phyloP scores from a whole-genome alignment of 92 coral and sea anemone genomes.

The Epizoanthus stellaris region DNA sequence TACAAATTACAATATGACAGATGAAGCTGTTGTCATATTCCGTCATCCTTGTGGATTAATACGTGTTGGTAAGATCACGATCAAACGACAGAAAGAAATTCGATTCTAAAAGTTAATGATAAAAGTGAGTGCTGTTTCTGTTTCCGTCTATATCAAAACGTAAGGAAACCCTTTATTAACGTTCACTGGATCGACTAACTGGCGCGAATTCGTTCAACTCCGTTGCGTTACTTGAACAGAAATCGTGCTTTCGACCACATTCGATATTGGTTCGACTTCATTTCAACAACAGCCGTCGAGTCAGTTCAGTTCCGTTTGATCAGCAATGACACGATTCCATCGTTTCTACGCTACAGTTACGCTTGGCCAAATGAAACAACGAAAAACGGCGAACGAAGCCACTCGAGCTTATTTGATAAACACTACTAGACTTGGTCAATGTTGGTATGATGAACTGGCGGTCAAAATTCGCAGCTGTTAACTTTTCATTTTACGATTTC shows the following conservation, averaged over 20 bases:
- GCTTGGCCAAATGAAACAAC: conserved; percentile 10
- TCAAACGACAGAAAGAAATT: not conserved
- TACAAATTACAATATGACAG: conserved; percentile 43
- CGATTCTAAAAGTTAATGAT: not conserved
- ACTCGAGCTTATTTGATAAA: not conserved
- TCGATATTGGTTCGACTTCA: conserved; percentile 40
- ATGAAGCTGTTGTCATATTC: not conserved
- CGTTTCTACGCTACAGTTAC: conserved; percentile 42
- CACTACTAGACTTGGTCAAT: not conserved
- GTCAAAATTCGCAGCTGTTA: not conserved
- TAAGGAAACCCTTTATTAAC: not conserved
- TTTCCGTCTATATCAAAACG: not conserved
- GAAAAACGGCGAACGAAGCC: not conserved
- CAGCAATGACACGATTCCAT: not conserved
- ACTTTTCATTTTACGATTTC: conserved; percentile 16
- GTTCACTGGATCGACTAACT: not conserved
- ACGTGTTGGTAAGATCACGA: conserved; percentile 1
- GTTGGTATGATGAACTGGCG: not conserved
- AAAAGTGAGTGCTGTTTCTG: not conserved
- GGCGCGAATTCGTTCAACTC: not conserved
- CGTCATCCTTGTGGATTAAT: conserved; percentile 3
- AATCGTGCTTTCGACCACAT: conserved; percentile 19
- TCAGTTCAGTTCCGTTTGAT: not conserved
- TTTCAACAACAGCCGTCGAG: conserved; percentile 35
- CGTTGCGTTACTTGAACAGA: conserved; percentile 15